Evolutionary conservation across 1,140 invertebrate species (phyloP).

Genomic region (Branchinecta lindahli): DNA sequence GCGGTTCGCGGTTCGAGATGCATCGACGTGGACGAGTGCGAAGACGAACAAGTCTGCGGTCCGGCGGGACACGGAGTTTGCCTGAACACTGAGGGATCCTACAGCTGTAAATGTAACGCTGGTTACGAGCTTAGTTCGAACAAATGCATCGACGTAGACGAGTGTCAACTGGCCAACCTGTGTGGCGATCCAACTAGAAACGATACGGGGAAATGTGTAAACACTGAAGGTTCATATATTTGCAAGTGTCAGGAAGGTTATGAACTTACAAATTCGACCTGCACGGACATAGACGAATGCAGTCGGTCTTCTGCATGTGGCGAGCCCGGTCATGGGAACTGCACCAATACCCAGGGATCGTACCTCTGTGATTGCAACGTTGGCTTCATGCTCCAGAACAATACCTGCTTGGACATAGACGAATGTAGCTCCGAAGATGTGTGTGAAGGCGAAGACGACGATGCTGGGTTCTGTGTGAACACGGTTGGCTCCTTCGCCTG

Average conservation of each 20-base stretch:
- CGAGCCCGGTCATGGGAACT: constrained; percentile 49
- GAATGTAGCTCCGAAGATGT: constrained; percentile 18
- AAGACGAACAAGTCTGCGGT: constrained; percentile 49
- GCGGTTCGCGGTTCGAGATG: constrained; percentile 38
- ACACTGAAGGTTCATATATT: constrained; percentile 61
- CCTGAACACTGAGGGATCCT: constrained; percentile 68
- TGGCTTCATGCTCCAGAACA: constrained; percentile 55
- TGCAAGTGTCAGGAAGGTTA: constrained; percentile 63
- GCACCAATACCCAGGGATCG: constrained; percentile 55
- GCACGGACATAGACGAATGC: constrained; percentile 35
- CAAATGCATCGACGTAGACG: constrained; percentile 23
- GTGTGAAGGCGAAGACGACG: constrained; percentile 25
- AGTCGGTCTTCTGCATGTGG: constrained; percentile 41
- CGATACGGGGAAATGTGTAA: constrained; percentile 43
- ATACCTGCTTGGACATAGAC: constrained; percentile 26
- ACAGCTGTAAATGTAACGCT: constrained; percentile 58
- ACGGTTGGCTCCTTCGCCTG: constrained; percentile 59
- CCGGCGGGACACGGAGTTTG: constrained; percentile 50
- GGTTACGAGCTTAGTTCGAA: constrained; percentile 42
- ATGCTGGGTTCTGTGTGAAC: constrained; percentile 43
- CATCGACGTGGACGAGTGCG: constrained; percentile 38
- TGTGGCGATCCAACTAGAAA: too few species aligned
- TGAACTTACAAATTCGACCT: constrained; percentile 38
- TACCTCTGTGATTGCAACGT: constrained; percentile 64
- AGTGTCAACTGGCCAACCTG: constrained; percentile 18